Evolutionary conservation across 1,140 invertebrate genomes (phyloP), one percentile per base, ranked within the genome.

Genomic region (Vollenhovia emeryi): DNA sequence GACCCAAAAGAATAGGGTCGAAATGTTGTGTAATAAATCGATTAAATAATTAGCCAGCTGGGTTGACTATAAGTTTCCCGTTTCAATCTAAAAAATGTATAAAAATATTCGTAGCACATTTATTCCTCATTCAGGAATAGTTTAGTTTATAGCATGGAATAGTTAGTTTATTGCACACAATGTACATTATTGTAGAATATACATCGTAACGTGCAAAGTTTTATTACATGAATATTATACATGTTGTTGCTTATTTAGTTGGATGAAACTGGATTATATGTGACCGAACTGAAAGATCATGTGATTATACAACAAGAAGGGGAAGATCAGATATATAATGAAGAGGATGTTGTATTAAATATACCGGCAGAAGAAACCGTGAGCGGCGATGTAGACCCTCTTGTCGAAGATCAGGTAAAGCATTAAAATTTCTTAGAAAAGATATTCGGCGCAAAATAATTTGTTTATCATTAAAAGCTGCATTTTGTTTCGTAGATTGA

Each of bases 221-320:
- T 76, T 52, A 52, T 33, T n/a, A 33, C 6, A 2, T 43, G 7
- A n/a, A 30, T 75, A 11, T 43, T 50, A 80, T 60, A 24, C n/a
- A 59, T 40, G n/a, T 66, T 15, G 43, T 75, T 74, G 3, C 90
- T 57, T n/a, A 27, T 85, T 57, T 64, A 93, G 89, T 40, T 91
- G 68, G 92, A 94, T 48, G 95, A 95, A 84, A 94, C 95, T 7
- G 95, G 95, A 85, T 87, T 96, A 48, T 96, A 96, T 83, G 95
- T 96, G 18, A 94, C 95, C 0, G 96, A 96, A 87, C 85, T 96
- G 6, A 96, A 96, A 86, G 94, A 95, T 78, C 95, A 96, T 84
- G 95, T 96, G n/a, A 94, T 96, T 30, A 95, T 96, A 84, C 95
- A 95, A 80, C 94, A 95, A 83, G 91, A 94, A 64, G 93, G 89